Evolutionary conservation across 2,888 invertebrate genomes (phyloP).

Genomic region (Antitype chi): DNA sequence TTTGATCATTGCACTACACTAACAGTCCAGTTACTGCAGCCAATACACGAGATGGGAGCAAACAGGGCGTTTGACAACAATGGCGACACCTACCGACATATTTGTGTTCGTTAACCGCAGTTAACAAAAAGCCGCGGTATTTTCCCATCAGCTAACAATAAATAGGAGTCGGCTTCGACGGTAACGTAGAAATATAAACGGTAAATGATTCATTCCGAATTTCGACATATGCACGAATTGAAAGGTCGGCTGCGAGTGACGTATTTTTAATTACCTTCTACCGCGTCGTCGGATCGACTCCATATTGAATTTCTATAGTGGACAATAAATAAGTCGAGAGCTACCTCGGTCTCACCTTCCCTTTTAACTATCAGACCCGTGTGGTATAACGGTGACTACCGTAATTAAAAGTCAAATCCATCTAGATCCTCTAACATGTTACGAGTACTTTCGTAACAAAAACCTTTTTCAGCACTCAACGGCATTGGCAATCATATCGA

Average conservation of each 20-base stretch:
- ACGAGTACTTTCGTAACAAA: conserved; percentile 52
- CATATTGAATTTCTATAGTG: conserved; percentile 88
- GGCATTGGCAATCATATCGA: conserved; percentile 40
- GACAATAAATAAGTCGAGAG: conserved; percentile 84
- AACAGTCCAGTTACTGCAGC: conserved; percentile 14
- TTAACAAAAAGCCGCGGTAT: conserved; percentile 62
- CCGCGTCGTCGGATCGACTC: conserved; percentile 82
- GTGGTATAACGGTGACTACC: conserved; percentile 67
- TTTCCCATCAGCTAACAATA: conserved; percentile 65
- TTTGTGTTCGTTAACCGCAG: conserved; percentile 60
- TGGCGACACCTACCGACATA: conserved; percentile 36
- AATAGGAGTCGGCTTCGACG: conserved; percentile 54
- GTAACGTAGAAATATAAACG: conserved; percentile 84
- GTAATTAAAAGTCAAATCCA: conserved; percentile 74
- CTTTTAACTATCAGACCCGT: conserved; percentile 71
- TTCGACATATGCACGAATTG: conserved; percentile 89
- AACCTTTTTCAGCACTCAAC: conserved; percentile 45
- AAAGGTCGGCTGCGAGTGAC: conserved; percentile 89
- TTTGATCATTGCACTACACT: conserved; percentile 38
- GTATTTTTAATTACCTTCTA: conserved; percentile 90
- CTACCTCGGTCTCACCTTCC: conserved; percentile 69
- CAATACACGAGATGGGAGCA: conserved; percentile 44
- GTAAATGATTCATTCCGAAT: conserved; percentile 89
- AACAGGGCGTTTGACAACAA: conserved; percentile 31
- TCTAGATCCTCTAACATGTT: conserved; percentile 55